phyloP scores from a whole-genome alignment of 2,113 vertebrate genomes.

The Chiloscyllium plagiosum region DNA sequence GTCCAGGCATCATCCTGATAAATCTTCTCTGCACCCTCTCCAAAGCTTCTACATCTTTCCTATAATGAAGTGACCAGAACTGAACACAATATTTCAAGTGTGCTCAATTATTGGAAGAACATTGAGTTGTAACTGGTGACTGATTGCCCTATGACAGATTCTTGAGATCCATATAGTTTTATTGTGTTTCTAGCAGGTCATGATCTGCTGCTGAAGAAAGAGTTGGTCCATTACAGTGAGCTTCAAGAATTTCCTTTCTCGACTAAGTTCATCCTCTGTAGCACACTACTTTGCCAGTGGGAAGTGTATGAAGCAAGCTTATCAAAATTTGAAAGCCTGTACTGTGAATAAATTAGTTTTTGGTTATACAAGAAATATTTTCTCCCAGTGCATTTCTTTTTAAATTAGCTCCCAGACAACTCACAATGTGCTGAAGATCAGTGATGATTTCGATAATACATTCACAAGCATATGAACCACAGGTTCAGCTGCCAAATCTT shows the following conservation, averaged over 20 bases:
- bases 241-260: background rate
- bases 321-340: background rate
- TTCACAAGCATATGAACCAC: background rate
- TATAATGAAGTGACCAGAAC: too few relatives aligned
- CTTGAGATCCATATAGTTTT: background rate
- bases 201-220: background rate
- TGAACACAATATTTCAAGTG: too few relatives aligned
- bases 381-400: background rate
- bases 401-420: conserved; percentile 1
- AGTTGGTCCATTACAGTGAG: background rate
- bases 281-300: background rate
- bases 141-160: background rate
- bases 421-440: background rate
- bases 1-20: too few relatives aligned
- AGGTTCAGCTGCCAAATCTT: background rate
- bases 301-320: background rate
- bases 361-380: background rate
- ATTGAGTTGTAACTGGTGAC: background rate
- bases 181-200: background rate
- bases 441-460: background rate
- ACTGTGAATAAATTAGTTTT: background rate
- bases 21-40: too few relatives aligned
- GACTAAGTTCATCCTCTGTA: background rate
- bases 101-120: background rate
- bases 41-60: too few relatives aligned